These are phyloP conservation scores for Cantharis rustica DNA, from an alignment of 2,888 invertebrate species.

Conservation along the genomic window DNA sequence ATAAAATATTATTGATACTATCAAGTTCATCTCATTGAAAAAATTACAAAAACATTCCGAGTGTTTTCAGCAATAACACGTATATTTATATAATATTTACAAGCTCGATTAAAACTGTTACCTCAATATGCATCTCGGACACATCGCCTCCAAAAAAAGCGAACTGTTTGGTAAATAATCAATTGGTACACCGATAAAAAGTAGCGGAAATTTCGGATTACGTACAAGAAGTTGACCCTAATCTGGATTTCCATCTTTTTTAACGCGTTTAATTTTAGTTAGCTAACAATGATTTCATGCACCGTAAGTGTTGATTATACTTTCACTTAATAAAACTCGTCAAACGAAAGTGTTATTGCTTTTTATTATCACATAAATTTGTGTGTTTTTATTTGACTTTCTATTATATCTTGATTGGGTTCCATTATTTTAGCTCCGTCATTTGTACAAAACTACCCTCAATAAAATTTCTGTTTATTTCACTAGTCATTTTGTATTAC, in stretches of 20 bases:
- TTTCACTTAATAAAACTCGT: constrained; percentile 1
- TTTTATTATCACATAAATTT: constrained; percentile 1
- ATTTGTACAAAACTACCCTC: not conserved
- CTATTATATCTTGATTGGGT: not conserved
- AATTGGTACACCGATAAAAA: not conserved
- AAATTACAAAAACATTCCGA: not conserved
- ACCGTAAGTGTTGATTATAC: not conserved
- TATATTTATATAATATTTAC: too few species aligned
- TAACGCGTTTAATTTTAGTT: not conserved
- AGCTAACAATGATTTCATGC: not conserved
- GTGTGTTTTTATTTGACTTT: not conserved
- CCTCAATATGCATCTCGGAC: not conserved
- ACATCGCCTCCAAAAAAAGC: not conserved
- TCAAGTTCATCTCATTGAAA: not conserved
- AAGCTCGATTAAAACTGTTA: not conserved
- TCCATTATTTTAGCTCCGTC: not conserved
- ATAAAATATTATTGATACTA: not conserved
- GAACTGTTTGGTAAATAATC: not conserved
- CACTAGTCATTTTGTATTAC: not conserved
- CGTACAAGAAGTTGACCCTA: not conserved
- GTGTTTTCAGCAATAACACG: too few species aligned
- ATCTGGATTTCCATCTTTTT: not conserved
- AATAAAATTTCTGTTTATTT: not conserved
- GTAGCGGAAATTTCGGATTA: not conserved
- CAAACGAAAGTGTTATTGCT: constrained; percentile 2